A percentile compares a stretch with the other conserved stretches of the same genome.
These are phyloP conservation scores for Diadromus collaris DNA, from an alignment of 2,888 invertebrate genomes.

Conservation along the genomic window DNA sequence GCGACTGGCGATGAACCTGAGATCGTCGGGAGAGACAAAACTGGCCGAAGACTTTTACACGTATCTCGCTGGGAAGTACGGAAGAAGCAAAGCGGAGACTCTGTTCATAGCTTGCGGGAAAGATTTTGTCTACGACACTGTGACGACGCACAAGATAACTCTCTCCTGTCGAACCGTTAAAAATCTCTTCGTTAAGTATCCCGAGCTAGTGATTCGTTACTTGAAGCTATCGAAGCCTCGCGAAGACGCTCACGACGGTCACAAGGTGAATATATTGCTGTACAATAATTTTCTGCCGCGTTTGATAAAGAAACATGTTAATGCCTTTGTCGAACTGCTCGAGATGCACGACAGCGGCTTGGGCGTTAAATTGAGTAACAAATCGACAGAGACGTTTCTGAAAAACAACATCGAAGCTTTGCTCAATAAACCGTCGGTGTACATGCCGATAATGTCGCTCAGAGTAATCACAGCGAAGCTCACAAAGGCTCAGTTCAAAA, in stretches of 20 bases:
- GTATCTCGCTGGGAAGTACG: conserved; percentile 62
- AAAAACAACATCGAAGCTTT: conserved; percentile 67
- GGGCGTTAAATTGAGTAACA: conserved; percentile 65
- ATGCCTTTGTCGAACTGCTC: conserved; percentile 66
- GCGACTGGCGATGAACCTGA: conserved; percentile 64
- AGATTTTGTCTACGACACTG: conserved; percentile 63
- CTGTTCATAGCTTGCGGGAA: conserved; percentile 71
- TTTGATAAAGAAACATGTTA: conserved; percentile 68
- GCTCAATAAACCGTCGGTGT: conserved; percentile 64
- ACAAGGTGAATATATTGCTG: conserved; percentile 46
- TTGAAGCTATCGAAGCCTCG: conserved; percentile 63
- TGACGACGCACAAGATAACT: conserved; percentile 59
- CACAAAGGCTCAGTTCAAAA: conserved; percentile 63
- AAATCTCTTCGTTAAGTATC: conserved; percentile 66
- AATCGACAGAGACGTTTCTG: conserved; percentile 66
- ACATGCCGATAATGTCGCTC: conserved; percentile 64
- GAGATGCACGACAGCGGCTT: conserved; percentile 55
- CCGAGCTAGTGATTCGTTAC: conserved; percentile 70
- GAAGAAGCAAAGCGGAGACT: conserved; percentile 65
- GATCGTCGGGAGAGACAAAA: background rate
- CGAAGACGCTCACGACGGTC: background rate
- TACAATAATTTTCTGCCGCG: conserved; percentile 64
- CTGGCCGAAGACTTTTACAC: conserved; percentile 73
- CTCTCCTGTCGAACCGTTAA: conserved; percentile 57
- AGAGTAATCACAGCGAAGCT: conserved; percentile 63